Conservation (phyloP, 2,113 vertebrate species). For the human region DNA sequence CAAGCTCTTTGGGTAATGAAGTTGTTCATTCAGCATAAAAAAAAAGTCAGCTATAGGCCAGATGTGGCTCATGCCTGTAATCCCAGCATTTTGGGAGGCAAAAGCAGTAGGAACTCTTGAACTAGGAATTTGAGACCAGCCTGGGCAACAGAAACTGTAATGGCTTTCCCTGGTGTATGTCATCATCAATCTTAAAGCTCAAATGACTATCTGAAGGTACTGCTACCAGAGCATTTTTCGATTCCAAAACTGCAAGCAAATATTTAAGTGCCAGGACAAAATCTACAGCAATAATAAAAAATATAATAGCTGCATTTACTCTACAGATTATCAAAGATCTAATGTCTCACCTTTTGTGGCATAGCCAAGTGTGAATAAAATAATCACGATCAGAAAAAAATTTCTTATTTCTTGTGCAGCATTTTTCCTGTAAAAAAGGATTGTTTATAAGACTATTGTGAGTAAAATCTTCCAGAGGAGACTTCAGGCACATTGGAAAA, state of each 20-base stretch:
- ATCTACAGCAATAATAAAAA: neutral
- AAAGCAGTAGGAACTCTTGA: too few relatives aligned
- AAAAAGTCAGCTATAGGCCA: neutral
- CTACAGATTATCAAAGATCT: neutral
- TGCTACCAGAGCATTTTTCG: neutral
- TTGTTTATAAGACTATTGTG: neutral
- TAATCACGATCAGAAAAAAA: neutral
- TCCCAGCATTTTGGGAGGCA: too few relatives aligned
- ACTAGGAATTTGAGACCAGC: too few relatives aligned
- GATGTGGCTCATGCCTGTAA: too few relatives aligned
- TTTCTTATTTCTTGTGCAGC: neutral
- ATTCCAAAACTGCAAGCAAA: neutral
- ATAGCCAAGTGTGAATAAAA: neutral
- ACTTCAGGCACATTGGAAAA: neutral
- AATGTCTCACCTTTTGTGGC: neutral
- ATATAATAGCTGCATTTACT: neutral
- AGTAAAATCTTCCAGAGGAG: neutral
- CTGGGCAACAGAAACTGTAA: neutral
- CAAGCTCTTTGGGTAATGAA: neutral
- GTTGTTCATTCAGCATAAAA: neutral
- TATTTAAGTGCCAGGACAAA: neutral
- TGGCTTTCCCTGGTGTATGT: neutral
- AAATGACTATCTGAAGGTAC: neutral
- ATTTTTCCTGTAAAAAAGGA: neutral
- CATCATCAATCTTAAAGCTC: neutral